Percentiles rank a stretch among this genome's conserved stretches.
phyloP scores from a whole-genome alignment of 2,797 vertebrate species.

The Hoplostethus atlanticus region DNA sequence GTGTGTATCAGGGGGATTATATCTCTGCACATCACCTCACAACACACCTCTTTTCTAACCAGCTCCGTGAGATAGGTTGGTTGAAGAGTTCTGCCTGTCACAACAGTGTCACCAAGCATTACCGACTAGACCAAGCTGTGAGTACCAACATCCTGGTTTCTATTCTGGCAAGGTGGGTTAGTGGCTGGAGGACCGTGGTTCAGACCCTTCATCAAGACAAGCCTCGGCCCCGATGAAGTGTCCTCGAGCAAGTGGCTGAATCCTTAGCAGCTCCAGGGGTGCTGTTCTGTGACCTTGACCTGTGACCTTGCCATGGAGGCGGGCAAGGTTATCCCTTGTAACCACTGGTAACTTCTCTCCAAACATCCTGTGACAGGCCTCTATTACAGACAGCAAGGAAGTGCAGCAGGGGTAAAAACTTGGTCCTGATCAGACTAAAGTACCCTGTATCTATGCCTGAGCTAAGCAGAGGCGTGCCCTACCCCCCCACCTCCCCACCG shows the following conservation, averaged over 20 bases:
- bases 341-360: no score
- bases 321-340: no score
- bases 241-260: no score
- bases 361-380: no score
- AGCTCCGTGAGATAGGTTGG: neutral
- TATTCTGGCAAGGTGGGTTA: neutral
- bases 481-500: neutral
- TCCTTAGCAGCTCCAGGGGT: no score
- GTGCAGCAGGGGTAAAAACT: conserved; percentile 5
- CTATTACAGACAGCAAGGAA: neutral
- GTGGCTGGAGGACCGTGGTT: no score
- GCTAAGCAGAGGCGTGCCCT: conserved; percentile 8
- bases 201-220: no score
- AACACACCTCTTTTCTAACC: neutral
- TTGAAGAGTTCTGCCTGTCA: conserved; percentile 15
- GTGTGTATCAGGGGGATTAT: neutral
- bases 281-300: no score
- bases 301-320: no score
- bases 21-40: neutral
- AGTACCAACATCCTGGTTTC: neutral
- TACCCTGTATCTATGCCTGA: conserved; percentile 18
- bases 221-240: no score
- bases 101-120: conserved; percentile 8
- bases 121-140: no score
- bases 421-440: conserved; percentile 21